phyloP scores from a whole-genome alignment of 2,113 vertebrate species.

The Hippocampus mohnikei region DNA sequence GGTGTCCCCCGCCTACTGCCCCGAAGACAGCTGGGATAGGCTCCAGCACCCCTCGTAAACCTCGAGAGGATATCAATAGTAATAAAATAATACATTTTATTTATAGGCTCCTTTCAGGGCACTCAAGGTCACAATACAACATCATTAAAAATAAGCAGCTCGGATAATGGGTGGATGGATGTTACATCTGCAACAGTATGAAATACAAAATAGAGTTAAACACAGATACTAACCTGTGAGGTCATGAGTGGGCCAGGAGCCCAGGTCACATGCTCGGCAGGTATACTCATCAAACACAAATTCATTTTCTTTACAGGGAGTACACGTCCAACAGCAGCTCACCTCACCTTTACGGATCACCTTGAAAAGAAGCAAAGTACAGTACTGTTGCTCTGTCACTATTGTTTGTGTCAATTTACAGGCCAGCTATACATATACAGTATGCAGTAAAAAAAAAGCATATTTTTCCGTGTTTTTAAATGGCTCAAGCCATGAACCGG shows the following conservation, averaged over 20 bases:
- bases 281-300: slow-evolving; percentile 95
- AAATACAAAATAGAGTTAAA: slow-evolving; percentile 4
- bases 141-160: too few relatives aligned
- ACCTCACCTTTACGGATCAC: slow-evolving; percentile 98
- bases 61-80: too few relatives aligned
- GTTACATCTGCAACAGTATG: not conserved
- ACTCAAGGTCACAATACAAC: too few relatives aligned
- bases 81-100: too few relatives aligned
- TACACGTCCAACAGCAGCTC: slow-evolving; percentile 98
- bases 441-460: not conserved
- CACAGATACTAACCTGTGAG: slow-evolving; percentile 83
- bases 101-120: too few relatives aligned
- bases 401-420: not conserved
- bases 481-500: too few relatives aligned
- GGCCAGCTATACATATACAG: not conserved
- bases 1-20: too few relatives aligned
- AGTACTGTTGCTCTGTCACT: not conserved
- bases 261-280: slow-evolving; percentile 89
- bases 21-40: too few relatives aligned
- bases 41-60: too few relatives aligned
- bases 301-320: slow-evolving; percentile 95
- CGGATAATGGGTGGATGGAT: too few relatives aligned
- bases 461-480: too few relatives aligned
- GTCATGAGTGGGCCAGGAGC: slow-evolving; percentile 88
- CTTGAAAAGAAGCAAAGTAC: slow-evolving; percentile 54